A percentile compares a stretch with the other conserved stretches of the same genome.
Evolutionary conservation across 1,140 invertebrate genomes (phyloP).

Genomic region (Cotesia chilonis): DNA sequence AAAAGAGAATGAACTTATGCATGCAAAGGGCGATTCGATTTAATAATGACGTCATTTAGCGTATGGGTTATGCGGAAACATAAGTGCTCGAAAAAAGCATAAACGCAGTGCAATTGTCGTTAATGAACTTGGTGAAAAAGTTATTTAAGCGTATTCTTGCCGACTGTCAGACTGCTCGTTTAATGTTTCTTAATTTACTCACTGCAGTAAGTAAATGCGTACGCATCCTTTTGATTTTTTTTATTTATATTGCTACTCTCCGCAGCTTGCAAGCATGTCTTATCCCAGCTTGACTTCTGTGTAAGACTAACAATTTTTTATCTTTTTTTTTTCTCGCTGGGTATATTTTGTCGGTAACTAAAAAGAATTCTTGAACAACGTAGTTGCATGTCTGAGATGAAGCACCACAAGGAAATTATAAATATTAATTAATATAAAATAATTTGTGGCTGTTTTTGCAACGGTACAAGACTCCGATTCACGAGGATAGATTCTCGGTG

Average conservation of each 20-base stretch:
- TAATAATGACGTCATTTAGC: constrained; percentile 38
- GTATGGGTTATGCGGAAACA: constrained; percentile 32
- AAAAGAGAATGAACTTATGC: constrained; percentile 20
- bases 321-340: not conserved
- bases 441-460: constrained; percentile 17
- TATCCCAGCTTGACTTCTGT: constrained; percentile 5
- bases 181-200: constrained; percentile 30
- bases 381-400: constrained; percentile 13
- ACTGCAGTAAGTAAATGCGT: constrained; percentile 1
- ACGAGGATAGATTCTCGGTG: not conserved
- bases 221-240: no score
- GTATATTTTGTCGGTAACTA: not conserved
- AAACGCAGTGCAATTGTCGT: constrained; percentile 47
- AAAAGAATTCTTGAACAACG: constrained; percentile 10
- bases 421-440: constrained; percentile 28
- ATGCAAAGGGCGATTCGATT: constrained; percentile 39
- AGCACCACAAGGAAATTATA: not conserved
- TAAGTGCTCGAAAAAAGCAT: constrained; percentile 48
- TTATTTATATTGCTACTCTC: not conserved
- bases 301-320: not conserved
- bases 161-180: constrained; percentile 17
- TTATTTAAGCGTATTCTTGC: constrained; percentile 32
- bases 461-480: not conserved
- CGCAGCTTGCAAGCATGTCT: not conserved
- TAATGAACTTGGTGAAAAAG: constrained; percentile 44